These are phyloP conservation scores for Epinephelus coioides DNA, from an alignment of 2,797 vertebrate species.

Conservation along the genomic window DNA sequence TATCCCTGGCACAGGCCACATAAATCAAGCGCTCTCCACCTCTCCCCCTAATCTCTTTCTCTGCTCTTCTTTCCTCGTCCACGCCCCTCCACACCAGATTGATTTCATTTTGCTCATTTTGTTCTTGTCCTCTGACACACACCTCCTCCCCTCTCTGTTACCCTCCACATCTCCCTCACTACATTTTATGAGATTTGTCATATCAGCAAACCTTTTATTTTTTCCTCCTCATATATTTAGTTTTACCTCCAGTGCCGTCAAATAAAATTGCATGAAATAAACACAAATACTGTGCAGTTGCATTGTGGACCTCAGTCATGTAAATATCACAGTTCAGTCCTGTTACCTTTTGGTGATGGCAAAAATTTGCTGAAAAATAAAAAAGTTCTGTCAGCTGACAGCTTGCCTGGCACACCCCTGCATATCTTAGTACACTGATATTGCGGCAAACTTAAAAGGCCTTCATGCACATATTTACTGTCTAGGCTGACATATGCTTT, in stretches of 20 bases:
- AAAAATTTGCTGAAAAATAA: neutral
- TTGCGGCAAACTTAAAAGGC: neutral
- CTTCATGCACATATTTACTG: neutral
- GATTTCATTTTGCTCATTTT: slow-evolving; percentile 56
- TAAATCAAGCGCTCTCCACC: slow-evolving; percentile 65
- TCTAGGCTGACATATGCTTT: slow-evolving; percentile 24
- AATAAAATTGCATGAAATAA: neutral
- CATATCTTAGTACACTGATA: neutral
- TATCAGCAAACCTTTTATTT: neutral
- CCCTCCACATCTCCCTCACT: slow-evolving; percentile 27
- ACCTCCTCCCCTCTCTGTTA: slow-evolving; percentile 22
- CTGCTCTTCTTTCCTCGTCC: slow-evolving; percentile 34
- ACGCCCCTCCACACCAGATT: slow-evolving; percentile 34
- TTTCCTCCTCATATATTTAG: neutral
- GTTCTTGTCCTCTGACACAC: slow-evolving; percentile 39
- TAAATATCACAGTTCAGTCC: neutral
- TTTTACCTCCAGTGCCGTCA: neutral
- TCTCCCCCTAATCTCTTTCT: slow-evolving; percentile 58
- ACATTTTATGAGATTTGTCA: slow-evolving; percentile 23
- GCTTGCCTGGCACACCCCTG: neutral
- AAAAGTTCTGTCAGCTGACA: neutral
- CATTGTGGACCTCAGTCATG: neutral
- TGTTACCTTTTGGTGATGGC: neutral
- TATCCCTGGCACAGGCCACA: slow-evolving; percentile 64
- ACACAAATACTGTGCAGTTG: neutral